A percentile compares a stretch with the other conserved stretches of the same genome.
Conservation (phyloP, 2,113 vertebrate genomes). For the Calidris pugnax region DNA sequence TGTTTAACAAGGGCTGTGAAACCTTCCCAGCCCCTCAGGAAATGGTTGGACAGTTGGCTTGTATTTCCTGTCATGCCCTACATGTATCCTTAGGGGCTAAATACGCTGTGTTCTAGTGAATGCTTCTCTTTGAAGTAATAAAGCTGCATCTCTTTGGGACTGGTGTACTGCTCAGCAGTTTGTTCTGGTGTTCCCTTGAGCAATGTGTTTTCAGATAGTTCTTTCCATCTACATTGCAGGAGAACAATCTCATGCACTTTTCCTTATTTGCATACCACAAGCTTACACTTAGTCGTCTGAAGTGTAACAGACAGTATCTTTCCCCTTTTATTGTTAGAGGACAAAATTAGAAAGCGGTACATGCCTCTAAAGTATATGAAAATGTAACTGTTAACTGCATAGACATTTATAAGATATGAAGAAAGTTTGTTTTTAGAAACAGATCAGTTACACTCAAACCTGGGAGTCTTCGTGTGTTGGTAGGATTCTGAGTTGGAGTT, state of each 20-base stretch:
- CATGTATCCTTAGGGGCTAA: background rate
- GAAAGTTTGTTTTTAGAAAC: background rate
- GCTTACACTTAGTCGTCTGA: background rate
- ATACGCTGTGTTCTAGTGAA: fast-evolving
- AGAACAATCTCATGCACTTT: fast-evolving
- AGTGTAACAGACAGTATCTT: background rate
- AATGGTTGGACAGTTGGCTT: background rate
- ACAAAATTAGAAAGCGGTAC: no score
- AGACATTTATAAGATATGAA: background rate
- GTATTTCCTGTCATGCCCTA: fast-evolving
- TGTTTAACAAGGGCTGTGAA: background rate
- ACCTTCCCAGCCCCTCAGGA: background rate
- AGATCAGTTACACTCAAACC: background rate
- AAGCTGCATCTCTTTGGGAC: background rate
- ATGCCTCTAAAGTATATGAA: background rate
- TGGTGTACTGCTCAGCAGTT: background rate
- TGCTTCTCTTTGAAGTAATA: background rate
- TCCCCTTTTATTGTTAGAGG: background rate
- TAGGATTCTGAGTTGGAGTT: background rate
- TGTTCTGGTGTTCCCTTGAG: background rate
- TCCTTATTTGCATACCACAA: background rate
- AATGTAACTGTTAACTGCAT: background rate
- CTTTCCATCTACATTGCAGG: background rate
- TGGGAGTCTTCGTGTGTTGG: background rate
- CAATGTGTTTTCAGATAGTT: background rate